phyloP scores from a whole-genome alignment of 2,888 invertebrate genomes.

The Tromatobia lineatoria region DNA sequence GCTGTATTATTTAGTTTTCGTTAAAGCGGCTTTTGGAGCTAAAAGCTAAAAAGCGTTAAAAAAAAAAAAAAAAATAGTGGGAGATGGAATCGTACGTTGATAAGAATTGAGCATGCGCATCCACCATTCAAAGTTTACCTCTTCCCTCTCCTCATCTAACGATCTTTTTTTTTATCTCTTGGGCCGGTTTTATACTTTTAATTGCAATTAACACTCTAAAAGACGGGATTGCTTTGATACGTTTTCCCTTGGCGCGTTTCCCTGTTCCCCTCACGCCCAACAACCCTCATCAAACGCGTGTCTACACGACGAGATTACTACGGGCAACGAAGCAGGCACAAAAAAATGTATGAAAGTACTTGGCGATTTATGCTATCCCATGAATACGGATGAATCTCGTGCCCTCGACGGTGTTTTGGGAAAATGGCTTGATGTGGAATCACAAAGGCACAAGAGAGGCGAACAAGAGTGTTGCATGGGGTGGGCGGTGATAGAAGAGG shows the following conservation, averaged over 20 bases:
- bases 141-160: slow-evolving; percentile 11
- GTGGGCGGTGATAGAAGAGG: slow-evolving; percentile 15
- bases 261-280: slow-evolving; percentile 31
- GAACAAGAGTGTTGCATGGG: not conserved
- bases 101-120: slow-evolving; percentile 51
- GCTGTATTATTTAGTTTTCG: slow-evolving; percentile 3
- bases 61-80: not conserved
- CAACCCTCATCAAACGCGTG: slow-evolving; percentile 52
- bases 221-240: slow-evolving; percentile 68
- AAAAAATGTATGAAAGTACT: slow-evolving; percentile 42
- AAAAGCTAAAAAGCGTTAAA: not conserved
- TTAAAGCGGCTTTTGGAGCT: slow-evolving; percentile 1
- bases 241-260: slow-evolving; percentile 47
- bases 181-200: slow-evolving; percentile 72
- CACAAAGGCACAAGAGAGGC: slow-evolving; percentile 40
- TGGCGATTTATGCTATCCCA: slow-evolving; percentile 53
- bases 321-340: slow-evolving; percentile 23
- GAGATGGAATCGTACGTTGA: slow-evolving; percentile 31
- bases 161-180: slow-evolving; percentile 70
- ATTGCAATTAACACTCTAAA: slow-evolving; percentile 73
- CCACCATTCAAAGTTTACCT: slow-evolving; percentile 7
- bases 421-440: slow-evolving; percentile 63
- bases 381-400: slow-evolving; percentile 65
- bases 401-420: slow-evolving; percentile 57
- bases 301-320: slow-evolving; percentile 46